Conservation (phyloP, 1,140 invertebrate species). For the Belonocnema kinseyi region DNA sequence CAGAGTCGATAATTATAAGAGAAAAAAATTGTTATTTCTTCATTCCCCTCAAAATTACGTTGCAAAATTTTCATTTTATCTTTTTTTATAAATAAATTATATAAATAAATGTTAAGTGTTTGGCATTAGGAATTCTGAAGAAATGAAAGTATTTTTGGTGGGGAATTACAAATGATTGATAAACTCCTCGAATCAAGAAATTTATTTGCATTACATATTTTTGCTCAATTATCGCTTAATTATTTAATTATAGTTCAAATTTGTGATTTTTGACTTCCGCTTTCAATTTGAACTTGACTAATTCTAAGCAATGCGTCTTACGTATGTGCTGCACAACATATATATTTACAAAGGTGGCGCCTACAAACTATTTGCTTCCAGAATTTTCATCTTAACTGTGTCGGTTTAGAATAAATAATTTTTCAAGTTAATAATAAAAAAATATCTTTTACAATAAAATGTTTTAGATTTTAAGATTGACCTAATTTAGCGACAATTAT, state of each 20-base stretch:
- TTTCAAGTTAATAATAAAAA: too few species aligned
- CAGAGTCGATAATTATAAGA: too few species aligned
- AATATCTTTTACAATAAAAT: too few species aligned
- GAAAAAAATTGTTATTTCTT: too few species aligned
- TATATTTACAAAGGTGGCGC: conserved; percentile 1
- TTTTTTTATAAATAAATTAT: too few species aligned
- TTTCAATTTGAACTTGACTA: conserved; percentile 3
- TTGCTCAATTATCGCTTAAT: not conserved
- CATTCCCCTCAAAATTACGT: too few species aligned
- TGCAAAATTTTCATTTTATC: too few species aligned
- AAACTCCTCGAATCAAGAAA: not conserved
- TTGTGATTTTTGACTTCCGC: not conserved
- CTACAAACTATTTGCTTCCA: conserved; percentile 3
- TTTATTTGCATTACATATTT: conserved; percentile 8
- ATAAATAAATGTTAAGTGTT: too few species aligned
- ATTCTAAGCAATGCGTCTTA: conserved; percentile 1
- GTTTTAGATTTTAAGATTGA: not conserved
- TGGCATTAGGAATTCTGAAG: too few species aligned
- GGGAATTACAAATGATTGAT: not conserved
- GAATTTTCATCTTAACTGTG: not conserved
- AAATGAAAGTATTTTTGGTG: too few species aligned
- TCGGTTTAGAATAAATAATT: too few species aligned
- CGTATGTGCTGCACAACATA: not conserved
- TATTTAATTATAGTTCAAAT: conserved; percentile 8
- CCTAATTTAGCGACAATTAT: too few species aligned